Evolutionary conservation across 2,113 vertebrate species (phyloP).

Genomic region (Bujurquina vittata): DNA sequence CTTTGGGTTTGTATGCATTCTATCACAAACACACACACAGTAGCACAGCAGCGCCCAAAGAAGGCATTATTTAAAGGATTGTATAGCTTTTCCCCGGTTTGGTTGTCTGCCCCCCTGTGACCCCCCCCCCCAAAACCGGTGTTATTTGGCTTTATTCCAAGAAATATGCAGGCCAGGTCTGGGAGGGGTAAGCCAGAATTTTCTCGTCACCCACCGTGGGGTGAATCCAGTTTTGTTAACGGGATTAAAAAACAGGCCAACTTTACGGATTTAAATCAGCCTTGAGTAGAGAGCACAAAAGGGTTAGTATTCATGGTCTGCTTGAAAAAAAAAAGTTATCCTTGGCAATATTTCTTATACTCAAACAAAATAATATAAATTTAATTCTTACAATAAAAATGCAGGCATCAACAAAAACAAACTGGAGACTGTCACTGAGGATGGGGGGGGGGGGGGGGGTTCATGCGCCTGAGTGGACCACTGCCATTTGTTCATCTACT

Average conservation of each 20-base stretch:
- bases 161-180: background rate
- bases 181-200: background rate
- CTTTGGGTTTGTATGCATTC: background rate
- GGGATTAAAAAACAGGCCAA: conserved; percentile 8
- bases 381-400: background rate
- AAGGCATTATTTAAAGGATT: background rate
- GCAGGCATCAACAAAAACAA: background rate
- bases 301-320: background rate
- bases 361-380: background rate
- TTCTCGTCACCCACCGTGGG: background rate
- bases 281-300: background rate
- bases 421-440: background rate
- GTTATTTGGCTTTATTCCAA: background rate
- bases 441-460: no score
- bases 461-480: background rate
- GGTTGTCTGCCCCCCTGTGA: no score
- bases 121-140: background rate
- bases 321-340: background rate
- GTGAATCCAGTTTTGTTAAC: conserved; percentile 13
- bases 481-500: background rate
- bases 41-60: background rate
- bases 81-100: background rate
- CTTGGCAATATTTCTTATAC: background rate
- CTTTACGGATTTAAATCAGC: background rate
- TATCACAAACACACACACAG: background rate